Evolutionary conservation across 2,888 invertebrate species (phyloP).

Genomic region (Torymus texanus): DNA sequence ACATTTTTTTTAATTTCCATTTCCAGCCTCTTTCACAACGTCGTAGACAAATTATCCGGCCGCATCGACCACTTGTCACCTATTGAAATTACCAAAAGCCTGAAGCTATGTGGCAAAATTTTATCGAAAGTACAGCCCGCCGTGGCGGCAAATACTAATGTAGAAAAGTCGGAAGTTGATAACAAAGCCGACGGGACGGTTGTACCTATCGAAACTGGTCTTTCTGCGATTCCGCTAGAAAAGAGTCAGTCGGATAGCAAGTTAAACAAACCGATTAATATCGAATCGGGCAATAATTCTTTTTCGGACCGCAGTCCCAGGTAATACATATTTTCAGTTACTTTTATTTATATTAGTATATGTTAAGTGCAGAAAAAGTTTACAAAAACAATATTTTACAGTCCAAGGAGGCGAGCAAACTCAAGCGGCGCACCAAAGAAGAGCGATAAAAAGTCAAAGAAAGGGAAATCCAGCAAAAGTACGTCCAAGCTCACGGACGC

Average conservation of each 20-base stretch:
- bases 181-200: constrained; percentile 29
- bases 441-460: constrained; percentile 78
- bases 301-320: constrained; percentile 67
- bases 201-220: constrained; percentile 60
- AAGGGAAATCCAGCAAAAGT: constrained; percentile 74
- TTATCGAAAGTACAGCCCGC: constrained; percentile 85
- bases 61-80: constrained; percentile 78
- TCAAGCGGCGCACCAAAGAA: constrained; percentile 74
- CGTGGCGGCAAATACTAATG: constrained; percentile 72
- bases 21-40: constrained; percentile 80
- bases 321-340: constrained; percentile 31
- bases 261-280: constrained; percentile 72
- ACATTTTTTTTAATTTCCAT: too few species aligned
- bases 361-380: background rate
- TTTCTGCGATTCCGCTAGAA: constrained; percentile 75
- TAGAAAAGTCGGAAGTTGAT: constrained; percentile 60
- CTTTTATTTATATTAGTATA: background rate
- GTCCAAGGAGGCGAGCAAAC: constrained; percentile 71
- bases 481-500: constrained; percentile 69
- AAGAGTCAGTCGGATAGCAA: constrained; percentile 83
- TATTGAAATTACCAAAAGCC: constrained; percentile 81
- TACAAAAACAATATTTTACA: constrained; percentile 40
- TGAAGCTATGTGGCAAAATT: constrained; percentile 84
- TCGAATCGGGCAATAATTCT: constrained; percentile 59
- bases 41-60: constrained; percentile 79